Evolutionary conservation across 2,797 vertebrate species (phyloP).

Genomic region (Novumbra hubbsi): DNA sequence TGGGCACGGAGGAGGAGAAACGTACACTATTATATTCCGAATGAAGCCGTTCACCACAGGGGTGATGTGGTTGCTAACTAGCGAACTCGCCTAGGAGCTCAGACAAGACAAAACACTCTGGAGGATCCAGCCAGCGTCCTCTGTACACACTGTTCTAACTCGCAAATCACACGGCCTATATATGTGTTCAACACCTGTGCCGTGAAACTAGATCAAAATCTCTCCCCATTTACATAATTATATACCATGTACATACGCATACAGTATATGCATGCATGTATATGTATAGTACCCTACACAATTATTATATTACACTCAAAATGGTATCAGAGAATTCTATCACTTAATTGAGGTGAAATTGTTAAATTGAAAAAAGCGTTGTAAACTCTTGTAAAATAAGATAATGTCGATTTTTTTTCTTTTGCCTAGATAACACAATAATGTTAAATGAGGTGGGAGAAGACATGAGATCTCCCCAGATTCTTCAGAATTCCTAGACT

Average conservation of each 20-base stretch:
- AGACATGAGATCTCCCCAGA: too few relatives aligned
- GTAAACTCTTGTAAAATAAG: too few relatives aligned
- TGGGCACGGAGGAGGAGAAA: constrained; percentile 17
- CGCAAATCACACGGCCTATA: background rate
- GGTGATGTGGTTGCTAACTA: background rate
- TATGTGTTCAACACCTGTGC: background rate
- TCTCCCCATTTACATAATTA: background rate
- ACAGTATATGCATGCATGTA: too few relatives aligned
- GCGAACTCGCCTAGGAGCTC: background rate
- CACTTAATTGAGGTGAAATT: too few relatives aligned
- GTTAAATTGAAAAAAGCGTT: too few relatives aligned
- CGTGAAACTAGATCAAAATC: background rate
- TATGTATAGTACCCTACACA: too few relatives aligned
- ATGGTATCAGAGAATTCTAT: too few relatives aligned
- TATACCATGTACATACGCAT: background rate
- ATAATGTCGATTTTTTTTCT: too few relatives aligned
- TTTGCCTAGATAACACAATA: too few relatives aligned
- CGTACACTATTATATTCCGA: constrained; percentile 1
- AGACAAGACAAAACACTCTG: background rate
- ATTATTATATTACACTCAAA: too few relatives aligned
- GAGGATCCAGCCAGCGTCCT: background rate
- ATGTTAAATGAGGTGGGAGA: too few relatives aligned
- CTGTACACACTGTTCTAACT: constrained; percentile 2
- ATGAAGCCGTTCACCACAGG: background rate
- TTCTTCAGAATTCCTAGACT: too few relatives aligned